A percentile compares a stretch with the other conserved stretches of the same genome.
Conservation (phyloP, 2,888 invertebrate genomes). For the Latrodectus elegans region DNA sequence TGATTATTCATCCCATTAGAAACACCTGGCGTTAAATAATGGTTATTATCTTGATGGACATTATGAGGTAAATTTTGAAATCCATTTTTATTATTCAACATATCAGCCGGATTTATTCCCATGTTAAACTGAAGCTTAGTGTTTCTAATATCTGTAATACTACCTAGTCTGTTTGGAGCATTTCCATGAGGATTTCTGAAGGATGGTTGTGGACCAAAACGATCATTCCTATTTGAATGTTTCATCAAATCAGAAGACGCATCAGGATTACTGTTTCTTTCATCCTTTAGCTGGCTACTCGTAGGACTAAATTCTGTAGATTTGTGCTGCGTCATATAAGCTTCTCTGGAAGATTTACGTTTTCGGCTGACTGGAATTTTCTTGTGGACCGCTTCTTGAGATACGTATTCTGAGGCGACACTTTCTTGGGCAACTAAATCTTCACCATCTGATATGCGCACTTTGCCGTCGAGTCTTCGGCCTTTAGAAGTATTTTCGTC, state of each 20-base stretch:
- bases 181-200: not conserved
- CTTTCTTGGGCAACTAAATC: conserved; percentile 62
- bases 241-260: not conserved
- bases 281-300: not conserved
- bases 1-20: not conserved
- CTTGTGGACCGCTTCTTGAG: conserved; percentile 6
- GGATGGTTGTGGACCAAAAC: not conserved
- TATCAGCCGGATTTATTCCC: no score
- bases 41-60: no score
- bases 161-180: not conserved
- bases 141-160: not conserved
- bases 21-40: no score
- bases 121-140: not conserved
- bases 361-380: conserved; percentile 22
- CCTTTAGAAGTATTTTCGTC: conserved; percentile 12
- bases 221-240: conserved; percentile 7
- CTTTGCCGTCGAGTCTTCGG: conserved; percentile 27
- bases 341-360: conserved; percentile 21
- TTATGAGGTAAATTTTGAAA: not conserved
- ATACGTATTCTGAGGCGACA: conserved; percentile 17
- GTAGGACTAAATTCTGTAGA: not conserved
- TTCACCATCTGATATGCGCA: conserved; percentile 11
- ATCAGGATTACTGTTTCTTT: no score
- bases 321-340: not conserved
- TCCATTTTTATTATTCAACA: not conserved